Evolutionary conservation across 92 coral and sea anemone genomes (phyloP).

Genomic region (Diadumene lineata): DNA sequence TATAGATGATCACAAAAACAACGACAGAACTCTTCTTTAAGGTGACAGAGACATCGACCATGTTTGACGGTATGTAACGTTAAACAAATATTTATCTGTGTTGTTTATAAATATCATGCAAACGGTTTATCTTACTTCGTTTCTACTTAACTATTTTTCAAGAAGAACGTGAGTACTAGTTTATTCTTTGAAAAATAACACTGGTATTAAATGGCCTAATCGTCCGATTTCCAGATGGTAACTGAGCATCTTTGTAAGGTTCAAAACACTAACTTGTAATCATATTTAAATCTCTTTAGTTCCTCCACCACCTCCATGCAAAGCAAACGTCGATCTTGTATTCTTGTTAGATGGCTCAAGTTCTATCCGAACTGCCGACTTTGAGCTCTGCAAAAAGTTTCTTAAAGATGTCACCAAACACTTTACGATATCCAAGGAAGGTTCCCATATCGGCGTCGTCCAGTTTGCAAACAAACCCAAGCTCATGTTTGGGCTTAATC

Average conservation of each 20-base stretch:
- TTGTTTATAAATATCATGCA: not conserved
- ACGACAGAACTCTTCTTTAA: not conserved
- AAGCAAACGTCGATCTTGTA: slow-evolving; percentile 46
- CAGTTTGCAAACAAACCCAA: slow-evolving; percentile 21
- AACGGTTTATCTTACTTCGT: not conserved
- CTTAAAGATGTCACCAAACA: not conserved
- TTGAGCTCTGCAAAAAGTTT: not conserved
- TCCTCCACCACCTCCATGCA: slow-evolving; percentile 17
- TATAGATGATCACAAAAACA: not conserved
- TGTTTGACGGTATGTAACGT: no score
- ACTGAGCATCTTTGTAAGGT: no score
- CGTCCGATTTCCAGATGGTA: not conserved
- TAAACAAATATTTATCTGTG: no score
- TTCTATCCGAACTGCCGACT: not conserved
- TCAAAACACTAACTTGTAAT: not conserved
- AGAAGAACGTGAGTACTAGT: not conserved
- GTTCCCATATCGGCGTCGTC: slow-evolving; percentile 43
- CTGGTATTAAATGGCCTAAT: not conserved
- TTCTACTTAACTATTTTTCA: no score
- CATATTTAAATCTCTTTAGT: not conserved
- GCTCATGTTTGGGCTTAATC: slow-evolving; percentile 27
- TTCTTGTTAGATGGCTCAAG: slow-evolving; percentile 68
- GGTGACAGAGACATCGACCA: no score
- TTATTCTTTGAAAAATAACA: not conserved
- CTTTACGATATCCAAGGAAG: slow-evolving; percentile 31